Evolutionary conservation across 2,888 invertebrate genomes (phyloP).

Genomic region (Halictus ligatus): DNA sequence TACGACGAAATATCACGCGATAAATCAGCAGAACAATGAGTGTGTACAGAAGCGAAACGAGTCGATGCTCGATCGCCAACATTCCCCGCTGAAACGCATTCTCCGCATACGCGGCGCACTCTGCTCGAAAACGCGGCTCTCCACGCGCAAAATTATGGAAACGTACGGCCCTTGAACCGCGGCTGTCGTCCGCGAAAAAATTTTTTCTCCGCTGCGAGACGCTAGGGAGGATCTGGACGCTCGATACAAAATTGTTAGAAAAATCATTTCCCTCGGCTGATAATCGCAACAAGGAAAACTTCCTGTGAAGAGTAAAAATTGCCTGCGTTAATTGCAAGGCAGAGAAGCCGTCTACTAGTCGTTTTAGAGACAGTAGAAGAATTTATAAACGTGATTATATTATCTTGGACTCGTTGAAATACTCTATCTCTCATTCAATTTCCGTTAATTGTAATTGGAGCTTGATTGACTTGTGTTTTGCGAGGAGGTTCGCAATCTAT

Average conservation of each 20-base stretch:
- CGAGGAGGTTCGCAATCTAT: background rate
- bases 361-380: background rate
- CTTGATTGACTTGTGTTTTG: background rate
- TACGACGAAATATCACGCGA: conserved; percentile 35
- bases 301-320: too few species aligned
- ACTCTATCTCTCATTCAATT: background rate
- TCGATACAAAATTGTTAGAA: background rate
- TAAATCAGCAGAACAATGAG: conserved; percentile 46
- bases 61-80: conserved; percentile 25
- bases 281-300: too few species aligned
- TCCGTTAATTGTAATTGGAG: background rate
- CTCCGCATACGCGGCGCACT: background rate
- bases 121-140: background rate
- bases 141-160: background rate
- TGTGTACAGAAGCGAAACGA: conserved; percentile 27
- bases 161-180: background rate
- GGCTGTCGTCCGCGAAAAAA: background rate
- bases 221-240: accelerated
- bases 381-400: background rate
- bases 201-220: background rate
- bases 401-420: background rate
- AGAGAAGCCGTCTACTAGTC: too few species aligned
- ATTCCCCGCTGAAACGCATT: background rate
- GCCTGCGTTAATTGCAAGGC: too few species aligned
- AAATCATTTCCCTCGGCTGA: background rate